These are phyloP conservation scores for Prorops nasuta DNA, from an alignment of 1,140 invertebrate species.

Conservation along the genomic window DNA sequence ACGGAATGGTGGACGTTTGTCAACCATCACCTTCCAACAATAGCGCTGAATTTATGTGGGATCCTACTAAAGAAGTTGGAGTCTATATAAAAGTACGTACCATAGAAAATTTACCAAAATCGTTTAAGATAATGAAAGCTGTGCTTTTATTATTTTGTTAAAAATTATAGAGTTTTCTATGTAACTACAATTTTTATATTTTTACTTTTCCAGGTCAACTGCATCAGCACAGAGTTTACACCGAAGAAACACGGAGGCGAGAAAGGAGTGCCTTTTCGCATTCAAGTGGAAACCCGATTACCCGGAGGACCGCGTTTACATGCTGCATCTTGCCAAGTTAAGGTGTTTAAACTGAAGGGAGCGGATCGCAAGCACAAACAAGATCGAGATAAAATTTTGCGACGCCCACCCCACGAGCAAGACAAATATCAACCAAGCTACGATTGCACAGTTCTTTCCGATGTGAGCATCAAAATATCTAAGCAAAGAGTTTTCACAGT, in stretches of 20 bases:
- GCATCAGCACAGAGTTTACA: constrained; percentile 97
- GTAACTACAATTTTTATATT: background rate
- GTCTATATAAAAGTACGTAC: constrained; percentile 82
- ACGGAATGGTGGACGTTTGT: constrained; percentile 81
- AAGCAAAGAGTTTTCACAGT: background rate
- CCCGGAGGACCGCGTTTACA: constrained; percentile 65
- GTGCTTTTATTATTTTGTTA: too few species aligned
- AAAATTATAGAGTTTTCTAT: too few species aligned
- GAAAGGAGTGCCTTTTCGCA: constrained; percentile 94
- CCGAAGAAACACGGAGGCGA: constrained; percentile 97
- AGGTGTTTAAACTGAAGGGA: constrained; percentile 90
- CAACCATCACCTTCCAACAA: constrained; percentile 73
- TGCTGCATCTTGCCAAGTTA: constrained; percentile 92
- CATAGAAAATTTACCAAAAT: background rate
- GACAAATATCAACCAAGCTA: constrained; percentile 95
- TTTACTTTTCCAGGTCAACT: constrained; percentile 72
- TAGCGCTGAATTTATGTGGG: constrained; percentile 88
- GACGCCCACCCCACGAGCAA: constrained; percentile 80
- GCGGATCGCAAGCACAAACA: constrained; percentile 97
- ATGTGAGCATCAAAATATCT: constrained; percentile 59
- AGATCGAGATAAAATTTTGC: constrained; percentile 91
- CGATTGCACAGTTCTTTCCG: constrained; percentile 90
- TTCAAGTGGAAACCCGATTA: constrained; percentile 81
- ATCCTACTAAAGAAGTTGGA: constrained; percentile 93
- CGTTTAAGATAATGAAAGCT: background rate